Evolutionary conservation across 2,797 vertebrate species (phyloP), one percentile per base, ranked within the genome.

Genomic region (Semaprochilodus insignis): DNA sequence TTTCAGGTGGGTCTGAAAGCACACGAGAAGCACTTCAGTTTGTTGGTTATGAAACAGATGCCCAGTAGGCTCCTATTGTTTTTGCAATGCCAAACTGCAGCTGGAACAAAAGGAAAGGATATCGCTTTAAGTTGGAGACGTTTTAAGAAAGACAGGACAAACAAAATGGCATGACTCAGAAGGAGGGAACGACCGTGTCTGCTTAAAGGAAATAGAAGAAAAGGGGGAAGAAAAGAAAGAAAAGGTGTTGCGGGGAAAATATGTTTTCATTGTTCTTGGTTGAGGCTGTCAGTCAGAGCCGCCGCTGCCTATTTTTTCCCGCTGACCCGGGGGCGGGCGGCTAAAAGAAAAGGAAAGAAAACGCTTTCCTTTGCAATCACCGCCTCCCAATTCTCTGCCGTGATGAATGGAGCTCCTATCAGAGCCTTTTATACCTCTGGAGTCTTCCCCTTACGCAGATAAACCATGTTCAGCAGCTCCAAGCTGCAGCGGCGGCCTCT

Each of bases 361-460:
- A 19, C 31, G 17, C 31, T 76, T 82, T 77, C 65, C 70, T 81
- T 76, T 70, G 60, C 80, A 60, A 69, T 59, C 66, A 34, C 74
- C 36, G 55, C 52, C 63, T 76, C 44, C 40, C 57, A 16, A 4
- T 77, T 77, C 69, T 82, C 65, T 51, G 27, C 55, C 13, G 66
- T 54, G 74, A 82, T 77, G 54, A 82, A 77, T 77, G 21, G 19
- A 36, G 71, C 66, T 71, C 25, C 81, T 44, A 77, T 77, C 73
- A 48, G 36, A 70, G 65, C 25, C 73, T 62, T 81, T 81, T 70
- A 70, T 81, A 17, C 40, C 55, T 60, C 52, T 15, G 36, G 19
- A 36, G 66, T 51, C 54, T 36, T 66, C 65, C 40, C 31, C 27
- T 36, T 21, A 27, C 15, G 1, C 57, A 57, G 52, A 78, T 72